phyloP scores from a whole-genome alignment of 2,113 vertebrate genomes.

The Toxostoma redivivum region DNA sequence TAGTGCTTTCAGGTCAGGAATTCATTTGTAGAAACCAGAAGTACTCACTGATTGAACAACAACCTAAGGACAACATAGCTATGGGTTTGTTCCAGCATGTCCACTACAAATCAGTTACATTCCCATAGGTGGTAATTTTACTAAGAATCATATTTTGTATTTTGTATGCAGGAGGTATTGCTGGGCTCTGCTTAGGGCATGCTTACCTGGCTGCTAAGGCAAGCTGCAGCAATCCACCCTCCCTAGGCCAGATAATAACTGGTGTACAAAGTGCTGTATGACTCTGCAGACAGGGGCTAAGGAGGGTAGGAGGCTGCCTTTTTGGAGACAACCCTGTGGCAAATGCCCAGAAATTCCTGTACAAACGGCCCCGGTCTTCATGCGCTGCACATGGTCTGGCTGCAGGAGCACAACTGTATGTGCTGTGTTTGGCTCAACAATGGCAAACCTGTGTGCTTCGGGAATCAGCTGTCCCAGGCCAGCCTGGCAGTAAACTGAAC shows the following conservation, averaged over 20 bases:
- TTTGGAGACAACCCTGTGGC: not conserved
- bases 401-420: not conserved
- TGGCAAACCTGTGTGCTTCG: not conserved
- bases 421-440: not conserved
- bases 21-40: not conserved
- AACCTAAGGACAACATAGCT: not conserved
- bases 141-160: not conserved
- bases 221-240: not conserved
- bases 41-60: not conserved
- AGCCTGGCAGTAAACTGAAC: not conserved
- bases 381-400: rapidly evolving
- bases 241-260: not conserved
- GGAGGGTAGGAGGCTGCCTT: not conserved
- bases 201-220: not conserved
- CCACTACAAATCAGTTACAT: not conserved
- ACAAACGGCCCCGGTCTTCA: not conserved
- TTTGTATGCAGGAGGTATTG: not conserved
- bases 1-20: not conserved
- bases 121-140: not conserved
- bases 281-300: not conserved
- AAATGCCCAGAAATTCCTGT: not conserved
- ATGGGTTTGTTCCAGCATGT: not conserved
- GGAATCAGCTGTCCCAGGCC: not conserved
- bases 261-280: not conserved
- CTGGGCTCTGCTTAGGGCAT: not conserved